These are phyloP conservation scores for Schizopygopsis pylzovi DNA, from an alignment of 2,797 vertebrate species.

Conservation along the genomic window DNA sequence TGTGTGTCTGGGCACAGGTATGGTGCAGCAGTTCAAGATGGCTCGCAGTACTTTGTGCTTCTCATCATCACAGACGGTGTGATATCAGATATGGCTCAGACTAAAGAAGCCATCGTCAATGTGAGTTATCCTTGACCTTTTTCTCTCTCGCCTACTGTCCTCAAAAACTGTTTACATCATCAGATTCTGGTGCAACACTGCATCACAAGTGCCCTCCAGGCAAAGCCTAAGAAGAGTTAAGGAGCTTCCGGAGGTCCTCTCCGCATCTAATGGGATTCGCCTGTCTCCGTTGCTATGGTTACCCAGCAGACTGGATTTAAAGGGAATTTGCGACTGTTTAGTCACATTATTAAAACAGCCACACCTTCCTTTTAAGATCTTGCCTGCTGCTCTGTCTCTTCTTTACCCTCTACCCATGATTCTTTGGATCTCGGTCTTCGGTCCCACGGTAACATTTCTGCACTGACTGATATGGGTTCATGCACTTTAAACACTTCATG, in stretches of 20 bases:
- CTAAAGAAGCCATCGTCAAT: slow-evolving; percentile 96
- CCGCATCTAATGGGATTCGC: slow-evolving; percentile 27
- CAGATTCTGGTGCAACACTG: slow-evolving; percentile 25
- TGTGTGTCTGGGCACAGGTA: slow-evolving; percentile 74
- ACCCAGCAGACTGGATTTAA: slow-evolving; percentile 73
- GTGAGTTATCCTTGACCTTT: slow-evolving; percentile 78
- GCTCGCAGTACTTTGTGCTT: slow-evolving; percentile 94
- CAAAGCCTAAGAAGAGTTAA: slow-evolving; percentile 24
- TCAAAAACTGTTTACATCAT: slow-evolving; percentile 7
- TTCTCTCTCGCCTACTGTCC: neutral
- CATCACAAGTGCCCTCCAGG: slow-evolving; percentile 25
- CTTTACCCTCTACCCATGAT: slow-evolving; percentile 44
- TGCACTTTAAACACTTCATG: neutral
- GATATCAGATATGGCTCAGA: slow-evolving; percentile 98
- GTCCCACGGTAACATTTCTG: neutral
- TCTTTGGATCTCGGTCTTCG: slow-evolving; percentile 8
- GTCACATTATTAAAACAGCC: slow-evolving; percentile 70
- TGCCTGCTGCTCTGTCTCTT: slow-evolving; percentile 76
- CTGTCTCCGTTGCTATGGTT: slow-evolving; percentile 45
- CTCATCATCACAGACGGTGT: slow-evolving; percentile 98
- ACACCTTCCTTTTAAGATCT: slow-evolving; percentile 78
- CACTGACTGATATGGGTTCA: neutral
- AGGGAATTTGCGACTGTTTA: slow-evolving; percentile 72
- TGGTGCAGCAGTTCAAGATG: slow-evolving; percentile 87
- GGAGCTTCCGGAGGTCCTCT: slow-evolving; percentile 30